Conservation (phyloP, 2,797 vertebrate species). For the Australoheros facetus region DNA sequence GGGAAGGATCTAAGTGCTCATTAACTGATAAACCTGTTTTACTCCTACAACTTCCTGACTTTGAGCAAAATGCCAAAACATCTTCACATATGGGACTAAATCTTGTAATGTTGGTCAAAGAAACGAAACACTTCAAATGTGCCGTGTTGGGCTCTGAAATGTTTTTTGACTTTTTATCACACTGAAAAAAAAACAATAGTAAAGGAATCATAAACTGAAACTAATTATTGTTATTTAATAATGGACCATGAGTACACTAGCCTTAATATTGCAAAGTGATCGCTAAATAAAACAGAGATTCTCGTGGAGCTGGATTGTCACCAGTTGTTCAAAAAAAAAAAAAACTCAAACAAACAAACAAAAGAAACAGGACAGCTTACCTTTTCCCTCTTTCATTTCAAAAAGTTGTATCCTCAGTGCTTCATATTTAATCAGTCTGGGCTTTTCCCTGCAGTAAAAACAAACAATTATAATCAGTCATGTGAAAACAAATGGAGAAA, state of each 20-base stretch:
- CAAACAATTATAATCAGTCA: neutral
- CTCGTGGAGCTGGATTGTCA: neutral
- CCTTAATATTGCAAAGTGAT: neutral
- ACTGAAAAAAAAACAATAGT: neutral
- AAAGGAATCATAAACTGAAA: neutral
- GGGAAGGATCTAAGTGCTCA: no score
- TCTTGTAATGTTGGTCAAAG: neutral
- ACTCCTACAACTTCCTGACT: no score
- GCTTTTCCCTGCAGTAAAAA: constrained; percentile 17
- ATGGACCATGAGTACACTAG: neutral
- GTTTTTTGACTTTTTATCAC: neutral
- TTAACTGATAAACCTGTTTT: no score
- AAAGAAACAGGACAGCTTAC: constrained; percentile 35
- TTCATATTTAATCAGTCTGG: neutral
- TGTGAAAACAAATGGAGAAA: neutral
- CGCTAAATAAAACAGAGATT: neutral
- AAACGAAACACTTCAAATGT: neutral
- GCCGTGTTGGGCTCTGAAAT: neutral
- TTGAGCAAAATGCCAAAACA: no score
- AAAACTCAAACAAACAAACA: no score
- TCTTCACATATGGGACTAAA: neutral
- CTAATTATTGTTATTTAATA: neutral
- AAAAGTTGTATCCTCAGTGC: constrained; percentile 7
- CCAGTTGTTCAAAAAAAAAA: neutral
- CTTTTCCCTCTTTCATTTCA: constrained; percentile 71